Percentiles rank a stretch among this genome's conserved stretches.
Conservation (phyloP, 2,113 vertebrate species). For the Poecilia latipinna region DNA sequence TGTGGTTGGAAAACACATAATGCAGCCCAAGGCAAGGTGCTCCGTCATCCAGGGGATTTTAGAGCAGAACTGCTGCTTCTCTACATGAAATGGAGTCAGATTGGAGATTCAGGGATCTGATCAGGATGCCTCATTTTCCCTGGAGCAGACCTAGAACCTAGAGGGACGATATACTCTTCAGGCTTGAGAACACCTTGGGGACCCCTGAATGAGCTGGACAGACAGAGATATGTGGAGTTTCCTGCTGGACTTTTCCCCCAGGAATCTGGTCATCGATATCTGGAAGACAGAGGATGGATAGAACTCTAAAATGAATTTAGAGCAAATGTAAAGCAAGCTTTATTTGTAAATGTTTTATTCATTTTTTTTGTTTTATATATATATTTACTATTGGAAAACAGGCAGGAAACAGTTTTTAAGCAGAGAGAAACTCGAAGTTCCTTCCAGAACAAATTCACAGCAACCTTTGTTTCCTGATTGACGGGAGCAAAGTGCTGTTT, state of each 20-base stretch:
- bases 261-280: background rate
- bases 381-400: background rate
- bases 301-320: background rate
- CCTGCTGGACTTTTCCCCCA: background rate
- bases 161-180: too few species aligned
- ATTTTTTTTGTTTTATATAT: background rate
- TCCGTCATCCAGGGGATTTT: too few species aligned
- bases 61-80: too few species aligned
- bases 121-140: too few species aligned
- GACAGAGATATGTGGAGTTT: background rate
- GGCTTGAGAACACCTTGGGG: too few species aligned
- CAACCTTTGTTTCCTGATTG: slow-evolving; percentile 2
- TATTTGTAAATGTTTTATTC: background rate
- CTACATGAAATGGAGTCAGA: too few species aligned
- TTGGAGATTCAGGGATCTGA: too few species aligned
- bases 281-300: background rate
- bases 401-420: background rate
- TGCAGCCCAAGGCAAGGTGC: too few species aligned
- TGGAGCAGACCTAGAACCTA: too few species aligned
- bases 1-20: too few species aligned
- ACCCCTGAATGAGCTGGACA: background rate
- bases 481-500: slow-evolving; percentile 4
- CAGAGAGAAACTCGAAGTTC: background rate
- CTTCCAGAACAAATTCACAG: background rate
- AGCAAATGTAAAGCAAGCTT: background rate